These are phyloP conservation scores for Mantis religiosa DNA, from an alignment of 2,888 invertebrate genomes.

Conservation along the genomic window DNA sequence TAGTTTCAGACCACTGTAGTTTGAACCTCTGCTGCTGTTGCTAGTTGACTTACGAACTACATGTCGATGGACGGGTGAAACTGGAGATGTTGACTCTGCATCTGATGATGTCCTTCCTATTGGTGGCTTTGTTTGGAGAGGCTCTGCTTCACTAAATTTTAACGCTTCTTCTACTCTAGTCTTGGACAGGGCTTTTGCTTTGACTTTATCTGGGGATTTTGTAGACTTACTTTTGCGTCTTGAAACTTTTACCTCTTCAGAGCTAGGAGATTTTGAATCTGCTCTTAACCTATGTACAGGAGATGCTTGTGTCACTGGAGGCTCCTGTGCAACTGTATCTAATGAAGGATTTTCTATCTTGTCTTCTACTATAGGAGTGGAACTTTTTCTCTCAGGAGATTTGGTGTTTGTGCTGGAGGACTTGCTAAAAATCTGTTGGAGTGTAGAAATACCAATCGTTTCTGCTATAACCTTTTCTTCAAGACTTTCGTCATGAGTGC, in stretches of 20 bases:
- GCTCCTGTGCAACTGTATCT: not conserved
- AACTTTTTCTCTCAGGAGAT: not conserved
- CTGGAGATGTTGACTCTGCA: not conserved
- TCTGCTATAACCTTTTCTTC: slow-evolving; percentile 14
- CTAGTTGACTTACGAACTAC: not conserved
- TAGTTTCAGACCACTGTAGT: slow-evolving; percentile 13
- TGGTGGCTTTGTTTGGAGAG: not conserved
- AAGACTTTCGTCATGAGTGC: not conserved
- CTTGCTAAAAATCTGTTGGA: slow-evolving; percentile 28
- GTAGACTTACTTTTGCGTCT: not conserved
- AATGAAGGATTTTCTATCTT: not conserved
- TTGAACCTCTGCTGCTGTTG: not conserved
- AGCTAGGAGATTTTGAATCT: not conserved
- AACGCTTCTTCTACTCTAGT: not conserved
- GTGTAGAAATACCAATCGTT: slow-evolving; percentile 25
- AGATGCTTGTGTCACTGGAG: not conserved
- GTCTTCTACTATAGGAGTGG: not conserved
- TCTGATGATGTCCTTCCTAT: not conserved
- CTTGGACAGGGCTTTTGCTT: not conserved
- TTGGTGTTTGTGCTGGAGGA: not conserved
- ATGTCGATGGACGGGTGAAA: not conserved
- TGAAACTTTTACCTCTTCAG: not conserved
- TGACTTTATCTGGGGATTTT: not conserved
- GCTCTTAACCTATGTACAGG: not conserved
- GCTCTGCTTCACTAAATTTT: not conserved